Base-by-base conservation (phyloP, 2,797 vertebrate genomes). In the Glyptemys insculpta region DNA sequence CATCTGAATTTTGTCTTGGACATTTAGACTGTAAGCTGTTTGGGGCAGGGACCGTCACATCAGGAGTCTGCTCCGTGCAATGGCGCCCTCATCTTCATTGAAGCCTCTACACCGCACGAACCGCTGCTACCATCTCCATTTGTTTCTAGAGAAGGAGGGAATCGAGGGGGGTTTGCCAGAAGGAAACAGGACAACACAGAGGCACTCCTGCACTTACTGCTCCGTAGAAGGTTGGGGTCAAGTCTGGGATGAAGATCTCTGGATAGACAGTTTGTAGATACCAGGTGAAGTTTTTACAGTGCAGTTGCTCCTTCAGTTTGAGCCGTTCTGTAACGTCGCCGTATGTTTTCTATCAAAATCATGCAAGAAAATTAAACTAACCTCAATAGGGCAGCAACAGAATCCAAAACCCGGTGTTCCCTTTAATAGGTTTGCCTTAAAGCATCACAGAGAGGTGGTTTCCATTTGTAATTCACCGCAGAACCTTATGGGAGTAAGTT, bases 281-380 rank as follows among this genome's bases (percentile, higher is more conserved):
- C 99, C 99, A 99, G 81, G 98, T 98, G 97, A 99, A 99, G 92
- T 98, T 99, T 96, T 31, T 98, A 96, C 99, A 99, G 18, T 97
- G 98, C 44, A 99, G 97, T 81, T 56, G 97, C 96, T 99, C 98
- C 95, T 98, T 98, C 79, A 99, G 98, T 95, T 96, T 76, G 52
- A 97, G 97, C 2, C 99, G 98, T 7, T 98, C 98, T n/a, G 98
- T 97, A 92, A 99, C 97, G 97, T 99, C 98, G 83, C 99, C 99
- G 21, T 98, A 99, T 1, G 95, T 98, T 25, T 99, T 97, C 99
- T 99, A 96, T 85, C 41, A 86, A 83, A 97, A 80, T 2, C 94
- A 88, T 0, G 31, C 34, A 44, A 57, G 44, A 93, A 62, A 88
- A 91, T 96, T 37, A 88, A 97, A 79, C 50, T 47, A 6, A 37